Evolutionary conservation across 2,797 vertebrate species (phyloP).

Genomic region (Hoplostethus mediterraneus): DNA sequence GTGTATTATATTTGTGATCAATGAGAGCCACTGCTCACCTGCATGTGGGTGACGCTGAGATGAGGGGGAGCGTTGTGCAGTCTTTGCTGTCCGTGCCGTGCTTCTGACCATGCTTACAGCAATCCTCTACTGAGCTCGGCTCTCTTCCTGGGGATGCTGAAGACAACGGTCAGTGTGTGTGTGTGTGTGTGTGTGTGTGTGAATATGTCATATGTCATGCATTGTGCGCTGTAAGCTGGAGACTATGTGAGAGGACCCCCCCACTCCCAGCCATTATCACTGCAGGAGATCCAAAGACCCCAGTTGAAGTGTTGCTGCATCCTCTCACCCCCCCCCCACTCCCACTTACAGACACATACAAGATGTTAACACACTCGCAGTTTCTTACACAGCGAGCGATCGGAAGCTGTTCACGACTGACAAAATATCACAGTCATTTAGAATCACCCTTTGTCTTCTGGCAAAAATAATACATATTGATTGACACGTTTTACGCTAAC

Average conservation of each 20-base stretch:
- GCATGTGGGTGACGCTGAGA: slow-evolving; percentile 89
- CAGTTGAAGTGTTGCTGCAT: slow-evolving; percentile 1
- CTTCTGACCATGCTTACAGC: slow-evolving; percentile 90
- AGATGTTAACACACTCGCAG: neutral
- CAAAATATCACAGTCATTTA: too few species aligned
- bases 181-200: neutral
- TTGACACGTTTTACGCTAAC: neutral
- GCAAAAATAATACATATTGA: neutral
- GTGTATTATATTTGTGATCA: slow-evolving; percentile 3
- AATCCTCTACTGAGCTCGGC: slow-evolving; percentile 85
- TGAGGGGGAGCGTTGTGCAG: slow-evolving; percentile 85
- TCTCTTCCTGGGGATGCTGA: slow-evolving; percentile 51
- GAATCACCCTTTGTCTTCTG: neutral
- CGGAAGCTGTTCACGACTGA: too few species aligned
- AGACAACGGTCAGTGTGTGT: slow-evolving; percentile 1
- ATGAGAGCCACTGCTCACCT: slow-evolving; percentile 80
- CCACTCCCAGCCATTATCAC: neutral
- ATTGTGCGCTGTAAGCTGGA: neutral
- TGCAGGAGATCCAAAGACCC: neutral
- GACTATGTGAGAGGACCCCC: neutral
- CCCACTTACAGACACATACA: neutral
- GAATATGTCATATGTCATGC: neutral
- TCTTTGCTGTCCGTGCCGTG: slow-evolving; percentile 84
- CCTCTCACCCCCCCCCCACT: neutral
- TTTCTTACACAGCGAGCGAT: too few species aligned